Base-by-base conservation (phyloP, 2,113 vertebrate genomes). In the Piprites chloris region DNA sequence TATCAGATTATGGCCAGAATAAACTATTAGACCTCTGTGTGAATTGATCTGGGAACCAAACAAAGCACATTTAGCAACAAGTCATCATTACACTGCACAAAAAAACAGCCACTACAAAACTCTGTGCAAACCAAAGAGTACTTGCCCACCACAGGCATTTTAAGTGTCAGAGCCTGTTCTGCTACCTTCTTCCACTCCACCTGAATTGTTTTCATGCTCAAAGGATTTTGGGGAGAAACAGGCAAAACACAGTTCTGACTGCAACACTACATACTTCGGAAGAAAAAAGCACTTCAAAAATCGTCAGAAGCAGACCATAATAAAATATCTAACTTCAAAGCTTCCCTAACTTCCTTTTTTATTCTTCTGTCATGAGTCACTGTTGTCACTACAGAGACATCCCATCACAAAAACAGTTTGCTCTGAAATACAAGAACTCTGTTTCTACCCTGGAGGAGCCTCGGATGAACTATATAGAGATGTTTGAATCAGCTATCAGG, bases 371-470 rank as follows among this genome's bases (percentile, higher is more conserved):
- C 35, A 5, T 27, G 50, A 59, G 28, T 42, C 49, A 44, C 46
- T 62, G 85, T 47, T 77, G 72, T 44, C 41, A 5, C 79, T 93
- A 72, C 46, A 83, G 68, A 89, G 47, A 23, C 35, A 50, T 44
- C 30, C 86, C 83, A 75, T 39, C 47, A 35, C 13, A 65, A 21
- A 76, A 93, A 58, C 72, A 92, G 73, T 37, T 59, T 85, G 86
- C 46, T 87, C 61, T 77, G 94, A 91, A 96, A 96, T 20, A 84
- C 2, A 80, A 90, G 81, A 95, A 67, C 50, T 55, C 68, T 86
- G 42, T 75, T 49, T 44, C 71, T 90, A 49, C 44, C 53, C 89
- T 79, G 55, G 80, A 81, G 82, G 14, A 91, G 44, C 44, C 87
- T 78, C 6, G 66, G 22, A 86, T 44, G 68, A 78, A 71, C 85